Conservation (phyloP, 2,797 vertebrate species). For the Iguana delicatissima region DNA sequence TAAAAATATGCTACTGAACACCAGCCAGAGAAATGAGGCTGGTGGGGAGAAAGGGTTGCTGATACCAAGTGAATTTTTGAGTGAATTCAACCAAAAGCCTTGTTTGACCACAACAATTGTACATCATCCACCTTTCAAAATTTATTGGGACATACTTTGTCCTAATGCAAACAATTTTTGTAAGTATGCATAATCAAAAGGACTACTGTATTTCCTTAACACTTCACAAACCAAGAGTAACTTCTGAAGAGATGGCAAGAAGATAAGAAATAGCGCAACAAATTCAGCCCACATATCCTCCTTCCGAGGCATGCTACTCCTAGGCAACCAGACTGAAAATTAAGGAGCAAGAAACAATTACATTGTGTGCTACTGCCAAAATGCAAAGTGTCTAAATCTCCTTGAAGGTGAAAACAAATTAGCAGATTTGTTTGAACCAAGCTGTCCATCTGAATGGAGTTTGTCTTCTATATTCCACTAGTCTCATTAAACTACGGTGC, state of each 20-base stretch:
- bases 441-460: conserved; percentile 60
- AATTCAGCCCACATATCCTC: conserved; percentile 57
- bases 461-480: conserved; percentile 54
- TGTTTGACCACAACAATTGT: neutral
- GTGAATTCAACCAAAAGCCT: neutral
- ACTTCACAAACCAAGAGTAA: conserved; percentile 29
- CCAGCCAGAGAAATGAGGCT: neutral
- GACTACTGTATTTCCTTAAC: conserved; percentile 12
- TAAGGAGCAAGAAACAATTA: conserved; percentile 73
- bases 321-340: conserved; percentile 62
- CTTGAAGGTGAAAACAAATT: conserved; percentile 80
- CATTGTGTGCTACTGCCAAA: conserved; percentile 61
- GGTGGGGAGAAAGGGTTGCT: neutral
- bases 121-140: neutral
- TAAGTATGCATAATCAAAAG: conserved; percentile 49
- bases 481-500: conserved; percentile 57
- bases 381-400: conserved; percentile 74
- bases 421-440: conserved; percentile 74
- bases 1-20: neutral
- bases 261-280: conserved; percentile 48
- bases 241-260: conserved; percentile 27
- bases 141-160: conserved; percentile 18
- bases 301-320: conserved; percentile 47
- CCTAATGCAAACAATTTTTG: conserved; percentile 28
- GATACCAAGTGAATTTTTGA: neutral